Evolutionary conservation across 2,797 vertebrate species (phyloP), one percentile per base, ranked within the genome.

Genomic region (Buphagus erythrorhynchus): DNA sequence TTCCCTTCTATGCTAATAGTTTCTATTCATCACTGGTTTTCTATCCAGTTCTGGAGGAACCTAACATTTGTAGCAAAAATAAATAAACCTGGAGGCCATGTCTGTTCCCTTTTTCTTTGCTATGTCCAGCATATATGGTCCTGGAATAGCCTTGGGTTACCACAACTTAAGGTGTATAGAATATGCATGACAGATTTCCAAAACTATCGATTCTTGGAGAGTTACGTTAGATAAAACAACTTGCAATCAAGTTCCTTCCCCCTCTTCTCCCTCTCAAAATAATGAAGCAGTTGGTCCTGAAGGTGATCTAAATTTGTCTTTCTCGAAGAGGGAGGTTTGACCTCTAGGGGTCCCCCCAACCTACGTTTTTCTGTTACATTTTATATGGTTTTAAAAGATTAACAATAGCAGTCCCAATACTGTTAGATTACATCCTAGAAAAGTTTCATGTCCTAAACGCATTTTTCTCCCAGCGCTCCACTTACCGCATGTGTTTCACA

Each of bases 281-380:
- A 58, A 28, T 5, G 31, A 49, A 40, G 63, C 13, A 29, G 13
- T 19, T 55, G 20, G 6, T 48, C 33, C 43, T 19, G 43, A 57
- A 11, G 6, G 7, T 4, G 7, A 24, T 21, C 33, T 45, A 12
- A 31, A 31, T 75, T 48, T 31, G 43, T n/a, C 45, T 15, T 63
- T 22, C 20, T 36, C 43, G 13, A 14, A 3, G 16, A 65, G 5
- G 48, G 19, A 84, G 18, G 11, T 71, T 81, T 63, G 49, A 84
- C 69, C 80, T 84, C 62, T 88, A 95, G 89, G 69, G 54, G 86
- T 81, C 91, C 42, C 33, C 71, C 61, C 4, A 2, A 52, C 38
- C 54, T 48, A 11, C 12, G 18, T 35, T 69, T 52, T 26, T 45
- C 77, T 49, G 9, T 17, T 68, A 25, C 0, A 8, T 35, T 45